phyloP scores from a whole-genome alignment of 2,797 vertebrate species.

The Zenarchopterus dispar region DNA sequence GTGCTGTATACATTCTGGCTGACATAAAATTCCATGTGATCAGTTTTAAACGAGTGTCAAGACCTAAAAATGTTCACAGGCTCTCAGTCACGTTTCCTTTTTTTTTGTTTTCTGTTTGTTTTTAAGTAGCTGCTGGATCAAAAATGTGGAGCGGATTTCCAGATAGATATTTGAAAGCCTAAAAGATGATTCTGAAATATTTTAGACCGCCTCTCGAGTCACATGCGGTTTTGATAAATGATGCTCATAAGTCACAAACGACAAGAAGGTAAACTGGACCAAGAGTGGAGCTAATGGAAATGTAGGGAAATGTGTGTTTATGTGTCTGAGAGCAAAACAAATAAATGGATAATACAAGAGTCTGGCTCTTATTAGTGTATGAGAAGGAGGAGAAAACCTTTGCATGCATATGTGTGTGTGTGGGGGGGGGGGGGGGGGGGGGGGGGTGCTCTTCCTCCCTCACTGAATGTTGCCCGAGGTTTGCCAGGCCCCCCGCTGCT shows the following conservation, averaged over 20 bases:
- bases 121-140: constrained; percentile 10
- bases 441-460: constrained; percentile 19
- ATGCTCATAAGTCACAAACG: constrained; percentile 15
- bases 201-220: constrained; percentile 10
- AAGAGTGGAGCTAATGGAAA: not conserved
- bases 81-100: not conserved
- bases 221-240: constrained; percentile 29
- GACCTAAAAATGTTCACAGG: constrained; percentile 1
- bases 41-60: constrained; percentile 6
- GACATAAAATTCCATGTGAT: constrained; percentile 9
- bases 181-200: constrained; percentile 8
- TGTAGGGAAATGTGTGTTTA: too few species aligned
- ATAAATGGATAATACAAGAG: too few species aligned
- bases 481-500: constrained; percentile 68
- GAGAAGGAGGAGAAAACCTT: too few species aligned
- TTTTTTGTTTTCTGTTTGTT: constrained; percentile 1
- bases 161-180: constrained; percentile 13
- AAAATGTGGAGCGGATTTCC: constrained; percentile 13
- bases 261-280: constrained; percentile 17
- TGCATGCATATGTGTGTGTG: too few species aligned
- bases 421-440: too few species aligned
- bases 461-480: constrained; percentile 72
- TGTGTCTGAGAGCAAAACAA: too few species aligned
- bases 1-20: constrained; percentile 1
- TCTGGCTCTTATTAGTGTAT: too few species aligned